Conservation (phyloP, 2,888 invertebrate genomes). For the Geophilus truncorum region DNA sequence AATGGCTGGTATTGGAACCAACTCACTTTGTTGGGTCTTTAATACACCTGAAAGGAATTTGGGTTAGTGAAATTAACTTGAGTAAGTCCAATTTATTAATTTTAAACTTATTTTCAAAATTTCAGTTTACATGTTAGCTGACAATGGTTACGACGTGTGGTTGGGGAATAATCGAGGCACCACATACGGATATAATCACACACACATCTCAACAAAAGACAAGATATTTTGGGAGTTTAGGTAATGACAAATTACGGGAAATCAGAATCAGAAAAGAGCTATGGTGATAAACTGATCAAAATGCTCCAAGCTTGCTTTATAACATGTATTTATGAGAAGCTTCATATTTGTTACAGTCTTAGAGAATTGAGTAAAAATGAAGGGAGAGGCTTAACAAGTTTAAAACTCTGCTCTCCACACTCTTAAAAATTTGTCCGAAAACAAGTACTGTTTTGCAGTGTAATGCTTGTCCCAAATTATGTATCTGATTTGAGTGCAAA, state of each 20-base stretch:
- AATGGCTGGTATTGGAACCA: not conserved
- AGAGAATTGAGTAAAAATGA: too few relatives aligned
- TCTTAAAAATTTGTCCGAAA: too few relatives aligned
- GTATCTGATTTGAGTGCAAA: too few relatives aligned
- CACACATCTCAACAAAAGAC: conserved; percentile 43
- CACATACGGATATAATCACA: conserved; percentile 45
- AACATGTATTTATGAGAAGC: too few relatives aligned
- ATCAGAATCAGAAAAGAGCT: too few relatives aligned
- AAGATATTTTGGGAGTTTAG: conserved; percentile 46
- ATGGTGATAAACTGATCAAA: too few relatives aligned
- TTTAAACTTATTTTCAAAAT: not conserved
- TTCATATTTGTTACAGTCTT: too few relatives aligned
- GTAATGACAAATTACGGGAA: too few relatives aligned
- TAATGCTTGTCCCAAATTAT: too few relatives aligned
- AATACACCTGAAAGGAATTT: not conserved
- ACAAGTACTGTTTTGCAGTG: too few relatives aligned
- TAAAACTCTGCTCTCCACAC: too few relatives aligned
- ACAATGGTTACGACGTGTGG: conserved; percentile 50
- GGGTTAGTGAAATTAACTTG: not conserved
- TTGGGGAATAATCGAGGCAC: conserved; percentile 49
- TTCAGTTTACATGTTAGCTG: conserved; percentile 46
- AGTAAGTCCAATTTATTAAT: not conserved
- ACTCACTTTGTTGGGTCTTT: not conserved
- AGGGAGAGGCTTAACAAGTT: too few relatives aligned
- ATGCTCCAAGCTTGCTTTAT: not conserved